These are phyloP conservation scores for Plectropomus leopardus DNA, from an alignment of 2,113 vertebrate species.

Conservation along the genomic window DNA sequence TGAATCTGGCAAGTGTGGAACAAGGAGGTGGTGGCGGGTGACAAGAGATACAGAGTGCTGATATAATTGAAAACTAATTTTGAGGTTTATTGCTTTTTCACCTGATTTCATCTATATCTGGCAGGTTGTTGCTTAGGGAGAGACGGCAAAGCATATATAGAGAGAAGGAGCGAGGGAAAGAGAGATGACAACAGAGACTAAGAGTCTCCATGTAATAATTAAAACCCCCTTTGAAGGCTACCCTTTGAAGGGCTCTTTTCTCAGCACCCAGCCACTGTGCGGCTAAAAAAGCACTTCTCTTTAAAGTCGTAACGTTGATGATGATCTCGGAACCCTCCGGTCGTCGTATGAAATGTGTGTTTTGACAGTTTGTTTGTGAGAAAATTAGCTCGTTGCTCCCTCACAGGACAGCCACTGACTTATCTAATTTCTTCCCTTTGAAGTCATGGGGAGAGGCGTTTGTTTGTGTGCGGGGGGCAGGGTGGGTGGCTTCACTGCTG, in stretches of 20 bases:
- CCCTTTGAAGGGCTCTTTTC: constrained; percentile 65
- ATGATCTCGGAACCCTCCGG: constrained; percentile 55
- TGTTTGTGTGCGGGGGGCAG: constrained; percentile 34
- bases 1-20: constrained; percentile 19
- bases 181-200: constrained; percentile 56
- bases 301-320: constrained; percentile 51
- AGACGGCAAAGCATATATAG: not conserved
- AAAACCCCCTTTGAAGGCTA: constrained; percentile 68
- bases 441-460: constrained; percentile 47
- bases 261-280: constrained; percentile 35
- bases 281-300: constrained; percentile 37
- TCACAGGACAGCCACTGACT: constrained; percentile 38
- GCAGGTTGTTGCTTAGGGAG: constrained; percentile 44
- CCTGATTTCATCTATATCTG: constrained; percentile 53
- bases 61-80: constrained; percentile 60
- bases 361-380: constrained; percentile 70
- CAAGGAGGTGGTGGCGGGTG: constrained; percentile 16
- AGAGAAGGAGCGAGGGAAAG: not conserved
- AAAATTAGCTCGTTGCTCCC: constrained; percentile 57
- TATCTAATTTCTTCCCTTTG: constrained; percentile 54
- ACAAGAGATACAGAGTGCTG: constrained; percentile 41
- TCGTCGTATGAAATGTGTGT: constrained; percentile 27
- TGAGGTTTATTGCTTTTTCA: constrained; percentile 58
- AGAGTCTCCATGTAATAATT: constrained; percentile 66
- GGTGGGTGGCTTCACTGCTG: not conserved